Conservation (phyloP, 2,888 invertebrate species). For the Melanostoma mellinum region DNA sequence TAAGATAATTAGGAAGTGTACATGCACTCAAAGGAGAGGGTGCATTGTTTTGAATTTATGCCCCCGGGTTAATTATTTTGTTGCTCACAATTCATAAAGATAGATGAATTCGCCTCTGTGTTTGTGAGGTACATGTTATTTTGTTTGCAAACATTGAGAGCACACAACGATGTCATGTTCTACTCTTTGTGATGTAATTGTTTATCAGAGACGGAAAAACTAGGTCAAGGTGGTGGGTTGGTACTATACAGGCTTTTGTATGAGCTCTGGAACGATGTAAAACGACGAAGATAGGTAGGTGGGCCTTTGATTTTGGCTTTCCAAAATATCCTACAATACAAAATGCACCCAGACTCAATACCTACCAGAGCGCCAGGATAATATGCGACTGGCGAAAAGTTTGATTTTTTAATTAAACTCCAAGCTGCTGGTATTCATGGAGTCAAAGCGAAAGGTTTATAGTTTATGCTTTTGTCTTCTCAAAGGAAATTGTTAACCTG, state of each 20-base stretch:
- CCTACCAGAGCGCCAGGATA: too few relatives aligned
- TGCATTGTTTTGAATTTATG: slow-evolving; percentile 61
- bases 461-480: too few relatives aligned
- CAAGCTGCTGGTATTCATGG: too few relatives aligned
- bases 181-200: slow-evolving; percentile 52
- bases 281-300: not conserved
- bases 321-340: too few relatives aligned
- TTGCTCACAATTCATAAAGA: slow-evolving; percentile 51
- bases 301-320: not conserved
- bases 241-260: slow-evolving; percentile 46
- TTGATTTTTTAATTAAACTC: too few relatives aligned
- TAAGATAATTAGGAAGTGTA: slow-evolving; percentile 73
- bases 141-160: slow-evolving; percentile 54
- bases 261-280: not conserved
- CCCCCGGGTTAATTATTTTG: slow-evolving; percentile 68
- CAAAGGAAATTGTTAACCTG: too few relatives aligned
- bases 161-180: slow-evolving; percentile 40
- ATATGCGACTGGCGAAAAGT: too few relatives aligned
- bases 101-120: slow-evolving; percentile 37
- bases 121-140: slow-evolving; percentile 23
- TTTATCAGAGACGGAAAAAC: slow-evolving; percentile 53
- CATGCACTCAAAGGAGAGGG: slow-evolving; percentile 65
- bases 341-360: too few relatives aligned
- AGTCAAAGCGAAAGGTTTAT: too few relatives aligned
- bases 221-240: slow-evolving; percentile 58